Base-by-base conservation (phyloP, 1,140 invertebrate genomes). In the Pseudobourletiella spinata region DNA sequence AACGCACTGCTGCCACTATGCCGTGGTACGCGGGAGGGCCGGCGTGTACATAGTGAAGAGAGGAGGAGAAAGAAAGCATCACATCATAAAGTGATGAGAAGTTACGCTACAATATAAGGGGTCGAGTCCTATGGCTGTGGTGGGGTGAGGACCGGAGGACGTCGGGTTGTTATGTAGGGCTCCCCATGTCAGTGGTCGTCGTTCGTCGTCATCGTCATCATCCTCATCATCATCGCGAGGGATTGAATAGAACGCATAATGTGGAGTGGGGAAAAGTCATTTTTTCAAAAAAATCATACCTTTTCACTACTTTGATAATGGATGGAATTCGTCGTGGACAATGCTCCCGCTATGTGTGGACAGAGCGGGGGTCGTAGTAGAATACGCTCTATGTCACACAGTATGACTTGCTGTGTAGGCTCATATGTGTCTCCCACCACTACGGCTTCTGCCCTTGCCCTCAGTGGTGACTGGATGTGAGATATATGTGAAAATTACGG, bases 211-310 rank as follows among this genome's bases (percentile, higher is more conserved):
- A n/a, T n/a, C n/a, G n/a, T 39, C 35, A 39, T 39, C 35, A 39
- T 39, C 35, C 8, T 39, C 35, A 39, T 39, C 35, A 39, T 39
- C 35, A 39, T 6, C 44, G 22, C 6, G 6, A 20, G 44, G 44
- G 15, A 18, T 46, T 46, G 22, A 55, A 61, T 50, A 56, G 52
- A 61, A 28, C 3, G 56, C 50, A n/a, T n/a, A n/a, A n/a, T n/a
- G 58, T 4, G 22, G 25, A 52, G 18, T 39, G 52, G 48, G 30
- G 52, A 61, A 63, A 64, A 65, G 58, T 59, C 42, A 61, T 57
- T 65, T 65, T 65, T 60, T 42, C 51, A 57, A 65, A 65, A 58
- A 65, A 65, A 65, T 65, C 43, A 16, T n/a, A 55, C 35, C 59
- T 61, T 60, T 60, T 39, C 2, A 60, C 32, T 14, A 18, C 28